These are phyloP conservation scores for Rhagologus leucostigma DNA, from an alignment of 2,113 vertebrate species.

Conservation along the genomic window DNA sequence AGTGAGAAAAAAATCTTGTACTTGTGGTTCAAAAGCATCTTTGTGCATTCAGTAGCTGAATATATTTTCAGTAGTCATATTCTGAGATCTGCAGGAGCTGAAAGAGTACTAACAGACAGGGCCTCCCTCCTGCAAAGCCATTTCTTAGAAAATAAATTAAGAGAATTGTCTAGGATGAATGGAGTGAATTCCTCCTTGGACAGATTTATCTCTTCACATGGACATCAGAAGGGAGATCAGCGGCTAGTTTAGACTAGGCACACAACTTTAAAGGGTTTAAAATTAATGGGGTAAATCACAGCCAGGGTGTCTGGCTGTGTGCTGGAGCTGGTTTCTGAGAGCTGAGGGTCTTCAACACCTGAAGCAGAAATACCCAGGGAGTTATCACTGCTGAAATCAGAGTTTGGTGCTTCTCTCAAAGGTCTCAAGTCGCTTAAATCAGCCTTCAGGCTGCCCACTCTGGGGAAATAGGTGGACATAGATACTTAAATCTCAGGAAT, in stretches of 20 bases:
- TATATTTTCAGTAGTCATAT: not conserved
- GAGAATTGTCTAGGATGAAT: not conserved
- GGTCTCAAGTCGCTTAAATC: not conserved
- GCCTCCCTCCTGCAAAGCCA: not conserved
- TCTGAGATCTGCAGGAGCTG: not conserved
- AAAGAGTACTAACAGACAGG: not conserved
- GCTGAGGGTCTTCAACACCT: not conserved
- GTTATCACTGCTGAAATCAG: not conserved
- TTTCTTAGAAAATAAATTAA: slow-evolving; percentile 5
- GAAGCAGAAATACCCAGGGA: not conserved
- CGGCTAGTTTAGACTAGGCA: not conserved
- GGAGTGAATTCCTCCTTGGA: not conserved
- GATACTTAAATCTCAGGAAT: not conserved
- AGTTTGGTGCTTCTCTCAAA: not conserved
- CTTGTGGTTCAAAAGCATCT: not conserved
- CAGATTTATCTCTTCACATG: slow-evolving; percentile 23
- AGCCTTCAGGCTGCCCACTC: not conserved
- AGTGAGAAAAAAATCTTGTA: not conserved
- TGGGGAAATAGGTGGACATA: not conserved
- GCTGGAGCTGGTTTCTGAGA: not conserved
- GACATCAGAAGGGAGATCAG: not conserved
- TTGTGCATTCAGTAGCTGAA: not conserved
- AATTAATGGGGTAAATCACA: not conserved
- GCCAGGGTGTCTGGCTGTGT: not conserved
- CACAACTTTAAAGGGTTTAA: not conserved